Conservation (phyloP, 30 jellyfish, hydroid and myxozoan species). For the Euphysa ruthae region DNA sequence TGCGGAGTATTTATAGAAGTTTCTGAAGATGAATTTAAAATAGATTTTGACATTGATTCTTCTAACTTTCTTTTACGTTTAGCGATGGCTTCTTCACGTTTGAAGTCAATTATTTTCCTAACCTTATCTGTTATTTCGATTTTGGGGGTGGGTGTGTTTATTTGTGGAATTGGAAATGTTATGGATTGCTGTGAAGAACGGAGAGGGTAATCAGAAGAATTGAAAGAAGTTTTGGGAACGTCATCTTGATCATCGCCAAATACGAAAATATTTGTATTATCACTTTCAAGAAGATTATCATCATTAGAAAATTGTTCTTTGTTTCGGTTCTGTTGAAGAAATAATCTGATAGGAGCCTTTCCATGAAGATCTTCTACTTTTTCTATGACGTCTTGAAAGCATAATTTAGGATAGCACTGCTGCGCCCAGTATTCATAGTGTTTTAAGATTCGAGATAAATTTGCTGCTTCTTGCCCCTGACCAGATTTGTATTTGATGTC, state of each 20-base stretch:
- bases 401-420: slow-evolving; percentile 34
- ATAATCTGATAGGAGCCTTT: slow-evolving; percentile 1
- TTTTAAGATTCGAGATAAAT: slow-evolving; percentile 9
- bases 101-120: slow-evolving; percentile 15
- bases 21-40: too few relatives aligned
- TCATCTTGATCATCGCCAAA: not conserved
- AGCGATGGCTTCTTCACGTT: slow-evolving; percentile 37
- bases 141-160: too few relatives aligned
- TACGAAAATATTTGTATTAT: too few relatives aligned
- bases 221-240: not conserved
- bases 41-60: slow-evolving; percentile 8
- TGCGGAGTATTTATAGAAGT: too few relatives aligned
- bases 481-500: slow-evolving; percentile 3
- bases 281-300: too few relatives aligned
- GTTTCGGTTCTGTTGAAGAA: slow-evolving; percentile 15
- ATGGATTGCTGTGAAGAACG: too few relatives aligned
- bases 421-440: slow-evolving; percentile 50
- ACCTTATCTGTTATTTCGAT: slow-evolving; percentile 4
- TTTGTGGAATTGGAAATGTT: too few relatives aligned
- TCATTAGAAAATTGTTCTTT: not conserved
- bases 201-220: too few relatives aligned
- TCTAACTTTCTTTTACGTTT: slow-evolving; percentile 18
- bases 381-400: slow-evolving; percentile 41
- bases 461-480: slow-evolving; percentile 14
- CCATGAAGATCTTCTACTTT: slow-evolving; percentile 36